Percentiles rank a stretch among this genome's conserved stretches.
phyloP scores from a whole-genome alignment of 2,888 invertebrate species.

The Barypeithes pellucidus region DNA sequence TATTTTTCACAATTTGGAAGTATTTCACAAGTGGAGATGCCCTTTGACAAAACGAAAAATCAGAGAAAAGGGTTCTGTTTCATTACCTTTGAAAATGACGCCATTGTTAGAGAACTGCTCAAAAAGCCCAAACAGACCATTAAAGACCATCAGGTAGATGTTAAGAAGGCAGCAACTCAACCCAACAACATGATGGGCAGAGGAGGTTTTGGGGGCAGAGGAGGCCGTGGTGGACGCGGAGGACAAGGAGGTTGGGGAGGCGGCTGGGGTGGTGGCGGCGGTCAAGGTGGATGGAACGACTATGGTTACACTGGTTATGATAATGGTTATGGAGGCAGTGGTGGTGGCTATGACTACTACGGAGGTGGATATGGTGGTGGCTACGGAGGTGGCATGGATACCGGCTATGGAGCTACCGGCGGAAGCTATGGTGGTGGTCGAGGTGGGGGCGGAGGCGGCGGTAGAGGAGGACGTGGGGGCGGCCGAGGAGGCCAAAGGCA shows the following conservation, averaged over 20 bases:
- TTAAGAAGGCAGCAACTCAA: slow-evolving; percentile 55
- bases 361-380: slow-evolving; percentile 47
- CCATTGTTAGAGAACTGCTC: slow-evolving; percentile 51
- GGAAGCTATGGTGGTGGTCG: slow-evolving; percentile 42
- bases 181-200: slow-evolving; percentile 51
- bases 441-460: slow-evolving; percentile 38
- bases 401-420: slow-evolving; percentile 36
- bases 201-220: slow-evolving; percentile 41
- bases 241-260: slow-evolving; percentile 39
- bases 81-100: slow-evolving; percentile 54
- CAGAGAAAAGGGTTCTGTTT: slow-evolving; percentile 55
- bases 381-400: slow-evolving; percentile 32
- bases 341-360: slow-evolving; percentile 42
- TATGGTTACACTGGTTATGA: slow-evolving; percentile 50
- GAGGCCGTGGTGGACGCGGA: slow-evolving; percentile 43
- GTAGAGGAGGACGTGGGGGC: slow-evolving; percentile 48
- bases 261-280: slow-evolving; percentile 43
- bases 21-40: slow-evolving; percentile 55
- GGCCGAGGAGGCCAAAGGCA: slow-evolving; percentile 55
- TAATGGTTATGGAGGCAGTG: slow-evolving; percentile 39
- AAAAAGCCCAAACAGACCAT: slow-evolving; percentile 55
- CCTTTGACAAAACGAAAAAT: slow-evolving; percentile 55
- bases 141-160: slow-evolving; percentile 55
- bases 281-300: slow-evolving; percentile 48
- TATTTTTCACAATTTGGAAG: slow-evolving; percentile 54